Conservation (phyloP, 2,797 vertebrate species). For the Enoplosus armatus region DNA sequence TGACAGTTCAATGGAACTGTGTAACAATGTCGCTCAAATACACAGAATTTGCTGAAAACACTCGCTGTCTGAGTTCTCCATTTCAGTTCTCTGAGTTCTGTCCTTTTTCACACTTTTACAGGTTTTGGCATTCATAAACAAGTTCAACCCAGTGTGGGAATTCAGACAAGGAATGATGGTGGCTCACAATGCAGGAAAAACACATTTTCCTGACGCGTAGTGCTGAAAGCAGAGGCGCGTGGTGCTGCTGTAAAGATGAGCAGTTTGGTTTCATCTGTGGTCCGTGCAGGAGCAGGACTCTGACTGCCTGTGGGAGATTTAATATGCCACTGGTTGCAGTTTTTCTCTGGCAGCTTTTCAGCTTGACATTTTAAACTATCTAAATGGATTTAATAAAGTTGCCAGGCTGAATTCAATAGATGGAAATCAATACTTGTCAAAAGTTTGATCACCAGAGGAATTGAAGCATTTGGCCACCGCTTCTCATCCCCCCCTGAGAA, state of each 20-base stretch:
- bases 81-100: background rate
- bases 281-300: background rate
- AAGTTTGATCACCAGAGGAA: constrained; percentile 18
- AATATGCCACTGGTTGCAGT: constrained; percentile 5
- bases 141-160: constrained; percentile 24
- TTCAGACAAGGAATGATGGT: constrained; percentile 16
- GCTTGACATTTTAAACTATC: constrained; percentile 27
- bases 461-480: background rate
- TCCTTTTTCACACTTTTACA: background rate
- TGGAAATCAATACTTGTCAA: constrained; percentile 42
- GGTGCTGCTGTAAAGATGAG: constrained; percentile 9
- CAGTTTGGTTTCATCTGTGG: constrained; percentile 41
- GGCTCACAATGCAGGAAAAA: constrained; percentile 10
- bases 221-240: constrained; percentile 8
- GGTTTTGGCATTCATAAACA: constrained; percentile 37
- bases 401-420: constrained; percentile 9
- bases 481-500: background rate
- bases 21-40: constrained; percentile 20
- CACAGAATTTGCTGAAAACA: constrained; percentile 1
- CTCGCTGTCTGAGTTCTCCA: background rate
- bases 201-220: constrained; percentile 17
- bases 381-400: constrained; percentile 21
- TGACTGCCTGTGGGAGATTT: constrained; percentile 10
- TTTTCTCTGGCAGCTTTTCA: constrained; percentile 15
- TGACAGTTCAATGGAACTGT: constrained; percentile 12